Conservation (phyloP, 2,888 invertebrate species). For the Mantis religiosa region DNA sequence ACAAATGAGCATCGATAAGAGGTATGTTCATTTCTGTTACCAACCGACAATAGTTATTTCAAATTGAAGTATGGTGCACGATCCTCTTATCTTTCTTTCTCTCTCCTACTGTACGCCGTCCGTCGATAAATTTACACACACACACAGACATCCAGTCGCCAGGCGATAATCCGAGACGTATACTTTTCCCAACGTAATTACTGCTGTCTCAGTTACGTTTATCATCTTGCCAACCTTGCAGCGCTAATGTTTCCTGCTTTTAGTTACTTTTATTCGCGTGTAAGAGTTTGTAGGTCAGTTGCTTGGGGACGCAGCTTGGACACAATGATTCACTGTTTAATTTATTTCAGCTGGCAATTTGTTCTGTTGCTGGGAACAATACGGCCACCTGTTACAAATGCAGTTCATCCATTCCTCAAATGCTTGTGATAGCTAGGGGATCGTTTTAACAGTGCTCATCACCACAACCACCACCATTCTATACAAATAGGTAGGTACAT, state of each 20-base stretch:
- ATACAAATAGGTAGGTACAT: too few relatives aligned
- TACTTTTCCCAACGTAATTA: background rate
- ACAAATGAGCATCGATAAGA: background rate
- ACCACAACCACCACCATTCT: too few relatives aligned
- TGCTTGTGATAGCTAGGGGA: too few relatives aligned
- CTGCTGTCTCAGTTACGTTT: background rate
- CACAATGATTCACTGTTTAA: background rate
- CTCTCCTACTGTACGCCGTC: background rate
- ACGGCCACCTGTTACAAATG: background rate
- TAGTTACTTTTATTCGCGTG: background rate
- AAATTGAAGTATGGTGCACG: background rate
- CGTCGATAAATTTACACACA: background rate
- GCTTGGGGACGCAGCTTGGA: background rate
- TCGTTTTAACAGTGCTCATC: too few relatives aligned
- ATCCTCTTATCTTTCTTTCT: background rate
- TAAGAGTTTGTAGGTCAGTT: background rate
- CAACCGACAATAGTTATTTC: background rate
- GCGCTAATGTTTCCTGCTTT: background rate
- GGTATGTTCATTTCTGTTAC: background rate
- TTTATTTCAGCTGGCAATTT: background rate
- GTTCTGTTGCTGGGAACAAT: background rate
- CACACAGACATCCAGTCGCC: background rate
- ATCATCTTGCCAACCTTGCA: background rate
- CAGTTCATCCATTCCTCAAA: background rate
- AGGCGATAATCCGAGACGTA: background rate